phyloP scores from a whole-genome alignment of 53 echinoderm and acorn worm species.

The Holothuria scabra region DNA sequence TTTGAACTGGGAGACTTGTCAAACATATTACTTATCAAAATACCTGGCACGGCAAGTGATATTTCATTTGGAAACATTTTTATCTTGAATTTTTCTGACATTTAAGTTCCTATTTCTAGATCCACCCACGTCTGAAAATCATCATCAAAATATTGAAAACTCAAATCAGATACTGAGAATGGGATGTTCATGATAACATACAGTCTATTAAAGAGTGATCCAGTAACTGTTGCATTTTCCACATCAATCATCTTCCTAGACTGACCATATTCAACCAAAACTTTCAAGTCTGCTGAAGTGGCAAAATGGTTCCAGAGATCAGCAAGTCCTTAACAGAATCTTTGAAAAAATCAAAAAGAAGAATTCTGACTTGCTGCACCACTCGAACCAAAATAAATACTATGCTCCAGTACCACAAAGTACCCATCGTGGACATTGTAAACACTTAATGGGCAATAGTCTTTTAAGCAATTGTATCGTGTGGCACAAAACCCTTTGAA shows the following conservation, averaged over 20 bases:
- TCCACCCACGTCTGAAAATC: slow-evolving; percentile 11
- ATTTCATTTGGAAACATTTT: neutral
- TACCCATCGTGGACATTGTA: neutral
- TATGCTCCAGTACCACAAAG: slow-evolving; percentile 12
- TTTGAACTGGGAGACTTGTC: neutral
- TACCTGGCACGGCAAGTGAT: neutral
- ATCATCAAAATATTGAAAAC: slow-evolving; percentile 24
- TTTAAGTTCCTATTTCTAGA: slow-evolving; percentile 5
- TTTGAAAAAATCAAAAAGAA: no score
- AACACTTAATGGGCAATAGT: slow-evolving; percentile 8
- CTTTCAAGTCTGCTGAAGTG: slow-evolving; percentile 2
- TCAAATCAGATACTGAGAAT: neutral
- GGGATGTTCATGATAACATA: slow-evolving; percentile 5
- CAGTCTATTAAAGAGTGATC: neutral
- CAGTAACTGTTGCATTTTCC: neutral
- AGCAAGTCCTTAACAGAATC: neutral
- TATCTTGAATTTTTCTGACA: slow-evolving; percentile 11
- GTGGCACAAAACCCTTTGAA: neutral
- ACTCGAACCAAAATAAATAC: neutral
- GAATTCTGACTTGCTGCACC: no score
- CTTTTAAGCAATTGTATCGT: neutral
- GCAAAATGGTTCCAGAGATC: neutral
- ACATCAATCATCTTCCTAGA: slow-evolving; percentile 12
- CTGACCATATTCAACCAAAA: slow-evolving; percentile 25
- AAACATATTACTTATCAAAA: neutral